phyloP scores from a whole-genome alignment of 2,888 invertebrate genomes.

The Xestia ashworthii region DNA sequence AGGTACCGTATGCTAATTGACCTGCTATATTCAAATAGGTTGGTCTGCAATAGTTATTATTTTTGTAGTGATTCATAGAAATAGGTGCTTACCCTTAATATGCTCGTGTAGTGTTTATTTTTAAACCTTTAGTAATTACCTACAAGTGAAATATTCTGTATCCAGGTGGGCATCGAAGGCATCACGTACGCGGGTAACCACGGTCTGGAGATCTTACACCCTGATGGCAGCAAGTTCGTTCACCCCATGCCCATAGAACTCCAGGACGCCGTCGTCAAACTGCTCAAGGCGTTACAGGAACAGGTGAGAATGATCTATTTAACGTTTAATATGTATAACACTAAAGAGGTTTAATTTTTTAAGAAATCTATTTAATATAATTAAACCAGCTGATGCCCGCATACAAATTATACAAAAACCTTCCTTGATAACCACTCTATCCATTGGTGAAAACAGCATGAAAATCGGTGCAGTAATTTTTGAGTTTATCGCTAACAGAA shows the following conservation, averaged over 20 bases:
- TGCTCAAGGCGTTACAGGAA: slow-evolving; percentile 95
- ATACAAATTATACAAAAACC: no score
- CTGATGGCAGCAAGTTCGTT: slow-evolving; percentile 97
- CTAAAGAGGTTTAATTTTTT: no score
- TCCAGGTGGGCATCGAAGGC: slow-evolving; percentile 95
- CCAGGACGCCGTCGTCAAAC: slow-evolving; percentile 94
- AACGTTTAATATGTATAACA: neutral
- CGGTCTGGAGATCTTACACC: slow-evolving; percentile 96
- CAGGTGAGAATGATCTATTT: slow-evolving; percentile 86
- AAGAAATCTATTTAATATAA: no score
- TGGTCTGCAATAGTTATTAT: neutral
- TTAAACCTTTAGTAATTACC: slow-evolving; percentile 4
- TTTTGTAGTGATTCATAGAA: neutral
- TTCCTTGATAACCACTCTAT: no score
- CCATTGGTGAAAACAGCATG: no score
- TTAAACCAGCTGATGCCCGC: no score
- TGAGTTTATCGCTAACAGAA: no score
- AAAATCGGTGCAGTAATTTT: no score
- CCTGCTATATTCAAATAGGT: neutral
- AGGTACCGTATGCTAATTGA: neutral
- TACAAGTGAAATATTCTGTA: slow-evolving; percentile 16
- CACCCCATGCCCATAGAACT: slow-evolving; percentile 97
- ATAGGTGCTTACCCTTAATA: no score
- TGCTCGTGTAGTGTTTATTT: no score
- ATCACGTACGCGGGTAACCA: slow-evolving; percentile 98